These are phyloP conservation scores for Craterocephalus amniculus DNA, from an alignment of 2,797 vertebrate species.

Conservation along the genomic window DNA sequence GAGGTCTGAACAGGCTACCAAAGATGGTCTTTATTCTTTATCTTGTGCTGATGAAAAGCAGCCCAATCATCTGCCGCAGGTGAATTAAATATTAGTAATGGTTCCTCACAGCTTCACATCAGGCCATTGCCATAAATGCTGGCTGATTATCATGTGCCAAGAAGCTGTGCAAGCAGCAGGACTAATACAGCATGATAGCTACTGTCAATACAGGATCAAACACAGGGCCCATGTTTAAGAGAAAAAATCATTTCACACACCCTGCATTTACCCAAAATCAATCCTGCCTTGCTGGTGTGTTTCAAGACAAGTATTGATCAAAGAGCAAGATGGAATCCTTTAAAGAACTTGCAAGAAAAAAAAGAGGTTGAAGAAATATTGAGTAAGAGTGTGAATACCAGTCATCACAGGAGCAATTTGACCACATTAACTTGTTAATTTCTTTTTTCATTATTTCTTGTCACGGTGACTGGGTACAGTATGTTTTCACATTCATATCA, in stretches of 20 bases:
- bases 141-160: constrained; percentile 57
- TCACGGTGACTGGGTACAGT: neutral
- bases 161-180: constrained; percentile 46
- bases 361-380: constrained; percentile 24
- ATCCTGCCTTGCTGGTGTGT: constrained; percentile 54
- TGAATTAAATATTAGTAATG: constrained; percentile 56
- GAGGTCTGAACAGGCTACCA: constrained; percentile 25
- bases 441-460: neutral
- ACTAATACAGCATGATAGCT: constrained; percentile 57
- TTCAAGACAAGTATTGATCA: constrained; percentile 72
- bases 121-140: constrained; percentile 48
- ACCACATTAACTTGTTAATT: constrained; percentile 15
- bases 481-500: constrained; percentile 2
- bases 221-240: constrained; percentile 35
- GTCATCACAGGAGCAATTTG: constrained; percentile 17
- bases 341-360: constrained; percentile 31
- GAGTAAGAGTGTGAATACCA: constrained; percentile 8
- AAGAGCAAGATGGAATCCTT: constrained; percentile 53
- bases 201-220: constrained; percentile 74
- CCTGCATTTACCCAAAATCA: constrained; percentile 66
- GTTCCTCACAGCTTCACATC: constrained; percentile 46
- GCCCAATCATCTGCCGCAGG: constrained; percentile 47
- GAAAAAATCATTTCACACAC: constrained; percentile 46
- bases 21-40: constrained; percentile 23
- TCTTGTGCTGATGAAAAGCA: constrained; percentile 50